Evolutionary conservation across 1,140 invertebrate species (phyloP).

Genomic region (Hyles euphorbiae): DNA sequence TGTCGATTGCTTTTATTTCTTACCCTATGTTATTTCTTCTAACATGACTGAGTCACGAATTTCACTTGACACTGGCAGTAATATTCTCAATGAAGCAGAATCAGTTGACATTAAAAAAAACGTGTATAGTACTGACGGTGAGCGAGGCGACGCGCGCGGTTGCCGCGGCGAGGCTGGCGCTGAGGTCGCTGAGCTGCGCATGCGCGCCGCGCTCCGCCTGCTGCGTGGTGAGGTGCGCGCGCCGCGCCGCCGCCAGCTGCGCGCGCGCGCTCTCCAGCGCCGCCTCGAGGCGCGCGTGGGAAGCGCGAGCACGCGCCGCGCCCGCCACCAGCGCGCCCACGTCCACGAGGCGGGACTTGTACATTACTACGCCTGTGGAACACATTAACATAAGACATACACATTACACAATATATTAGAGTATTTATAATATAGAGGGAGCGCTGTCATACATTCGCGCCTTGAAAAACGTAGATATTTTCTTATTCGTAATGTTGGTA

Average conservation of each 20-base stretch:
- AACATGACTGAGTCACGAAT: no score
- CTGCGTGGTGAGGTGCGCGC: conserved; percentile 46
- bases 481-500: no score
- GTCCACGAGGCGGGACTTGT: conserved; percentile 52
- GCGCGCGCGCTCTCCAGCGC: conserved; percentile 29
- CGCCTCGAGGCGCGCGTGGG: conserved; percentile 30
- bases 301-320: conserved; percentile 31
- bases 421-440: no score
- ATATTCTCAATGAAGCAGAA: no score
- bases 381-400: no score
- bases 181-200: conserved; percentile 39
- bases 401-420: no score
- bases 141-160: conserved; percentile 46
- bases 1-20: no score
- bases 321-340: conserved; percentile 46
- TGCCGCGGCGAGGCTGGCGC: conserved; percentile 39
- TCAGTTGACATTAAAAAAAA: no score
- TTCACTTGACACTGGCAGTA: no score
- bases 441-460: no score
- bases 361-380: conserved; percentile 46
- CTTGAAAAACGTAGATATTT: no score
- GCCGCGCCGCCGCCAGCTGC: conserved; percentile 38
- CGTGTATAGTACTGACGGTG: conserved; percentile 27
- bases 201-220: conserved; percentile 52
- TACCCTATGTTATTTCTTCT: no score